Conservation (phyloP, 2,888 invertebrate species). For the Philaethria dido region DNA sequence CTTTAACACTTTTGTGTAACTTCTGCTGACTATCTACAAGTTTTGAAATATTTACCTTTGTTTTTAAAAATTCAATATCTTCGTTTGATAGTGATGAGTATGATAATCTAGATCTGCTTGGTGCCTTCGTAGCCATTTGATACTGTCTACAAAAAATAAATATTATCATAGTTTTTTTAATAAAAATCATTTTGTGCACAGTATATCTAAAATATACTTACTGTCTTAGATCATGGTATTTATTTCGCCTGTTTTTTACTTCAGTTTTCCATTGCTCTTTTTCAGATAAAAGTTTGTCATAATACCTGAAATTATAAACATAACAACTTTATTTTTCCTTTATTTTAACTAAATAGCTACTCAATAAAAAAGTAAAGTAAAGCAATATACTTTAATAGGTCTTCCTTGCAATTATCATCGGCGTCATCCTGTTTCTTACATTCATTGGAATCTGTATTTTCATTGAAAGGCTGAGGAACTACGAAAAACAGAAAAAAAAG, state of each 20-base stretch:
- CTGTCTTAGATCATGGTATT: slow-evolving; percentile 72
- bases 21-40: slow-evolving; percentile 65
- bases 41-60: slow-evolving; percentile 67
- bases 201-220: slow-evolving; percentile 52
- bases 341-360: background rate
- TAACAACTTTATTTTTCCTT: background rate
- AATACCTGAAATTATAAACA: slow-evolving; percentile 53
- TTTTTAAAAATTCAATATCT: slow-evolving; percentile 73
- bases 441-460: slow-evolving; percentile 52
- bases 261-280: slow-evolving; percentile 77
- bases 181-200: background rate
- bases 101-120: slow-evolving; percentile 62
- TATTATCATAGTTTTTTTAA: background rate
- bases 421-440: slow-evolving; percentile 48
- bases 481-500: background rate
- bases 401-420: slow-evolving; percentile 53
- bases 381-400: slow-evolving; percentile 60
- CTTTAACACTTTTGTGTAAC: slow-evolving; percentile 63
- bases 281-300: slow-evolving; percentile 63
- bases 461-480: slow-evolving; percentile 59
- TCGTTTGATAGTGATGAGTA: slow-evolving; percentile 70
- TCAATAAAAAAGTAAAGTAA: background rate
- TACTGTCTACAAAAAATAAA: slow-evolving; percentile 58
- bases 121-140: slow-evolving; percentile 61
- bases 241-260: slow-evolving; percentile 64